A percentile compares a stretch with the other conserved stretches of the same genome.
Evolutionary conservation across 2,113 vertebrate species (phyloP).

Genomic region (Elephas maximus): DNA sequence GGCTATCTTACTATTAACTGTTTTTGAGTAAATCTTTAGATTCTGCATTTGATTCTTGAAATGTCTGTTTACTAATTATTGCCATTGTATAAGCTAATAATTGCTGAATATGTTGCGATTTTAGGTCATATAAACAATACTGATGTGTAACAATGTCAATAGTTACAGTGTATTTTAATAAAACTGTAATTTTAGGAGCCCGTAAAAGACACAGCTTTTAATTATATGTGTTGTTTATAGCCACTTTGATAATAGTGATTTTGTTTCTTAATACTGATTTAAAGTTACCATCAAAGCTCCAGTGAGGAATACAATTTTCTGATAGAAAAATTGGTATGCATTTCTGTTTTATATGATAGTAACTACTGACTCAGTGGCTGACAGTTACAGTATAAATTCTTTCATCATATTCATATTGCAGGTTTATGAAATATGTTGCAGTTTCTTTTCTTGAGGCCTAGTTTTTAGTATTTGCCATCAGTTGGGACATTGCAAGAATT

Average conservation of each 20-base stretch:
- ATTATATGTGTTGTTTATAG: constrained; percentile 69
- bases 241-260: constrained; percentile 53
- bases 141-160: constrained; percentile 69
- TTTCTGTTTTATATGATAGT: constrained; percentile 51
- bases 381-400: constrained; percentile 39
- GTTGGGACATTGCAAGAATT: constrained; percentile 59
- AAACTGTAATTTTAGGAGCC: constrained; percentile 76
- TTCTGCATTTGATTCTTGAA: constrained; percentile 70
- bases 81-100: constrained; percentile 65
- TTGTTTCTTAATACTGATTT: constrained; percentile 70
- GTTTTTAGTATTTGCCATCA: constrained; percentile 71
- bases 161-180: constrained; percentile 73
- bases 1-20: constrained; percentile 7
- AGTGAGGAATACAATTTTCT: constrained; percentile 68
- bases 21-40: constrained; percentile 66
- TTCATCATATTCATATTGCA: constrained; percentile 61
- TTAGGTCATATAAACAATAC: constrained; percentile 50
- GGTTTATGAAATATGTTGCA: constrained; percentile 68
- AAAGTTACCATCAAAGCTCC: constrained; percentile 49
- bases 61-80: constrained; percentile 56
- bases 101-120: constrained; percentile 60
- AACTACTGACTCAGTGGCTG: constrained; percentile 33
- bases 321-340: constrained; percentile 59
- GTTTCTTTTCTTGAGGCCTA: constrained; percentile 53
- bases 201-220: constrained; percentile 68